Evolutionary conservation across 2,888 invertebrate species (phyloP), one percentile per base, ranked within the genome.

Genomic region (Drosophila subquinaria): DNA sequence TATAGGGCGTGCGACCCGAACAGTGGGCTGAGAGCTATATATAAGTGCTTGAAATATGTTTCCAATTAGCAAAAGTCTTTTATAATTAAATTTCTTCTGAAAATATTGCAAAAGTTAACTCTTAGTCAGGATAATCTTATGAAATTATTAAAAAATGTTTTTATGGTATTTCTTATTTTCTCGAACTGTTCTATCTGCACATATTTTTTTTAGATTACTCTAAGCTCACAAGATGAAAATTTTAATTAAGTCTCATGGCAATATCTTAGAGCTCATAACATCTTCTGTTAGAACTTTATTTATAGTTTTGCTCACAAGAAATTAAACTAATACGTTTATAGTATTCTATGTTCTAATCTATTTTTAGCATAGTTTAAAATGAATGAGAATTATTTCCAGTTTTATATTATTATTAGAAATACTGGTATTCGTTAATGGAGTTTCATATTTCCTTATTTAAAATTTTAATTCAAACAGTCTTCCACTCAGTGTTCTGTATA

Each of bases 1-100:
- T 36, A 53, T 64, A 51, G 40, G 73, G 68, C 75, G 76, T 67
- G 65, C 36, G 76, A 75, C 71, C 36, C 6, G 53, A n/a, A 87
- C 70, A 84, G 85, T 87, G 70, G 82, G 42, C 47, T 11, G 9
- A 5, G 6, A 13, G 6, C 50, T 4, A 43, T 45, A 0, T 35
- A 35, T 47, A 64, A 47, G 1, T 27, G 5, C 8, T 27, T 8
- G 0, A 72, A 42, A 45, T 33, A 4, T n/a, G 0, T 3, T 8
- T 0, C 0, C 6, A 50, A 53, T 38, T 61, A n/a, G 9, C n/a
- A 45, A 13, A 6, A 11, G 8, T n/a, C 8, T 0, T 11, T 27
- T 5, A 1, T 15, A n/a, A 40, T n/a, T 20, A 33, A 6, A 1
- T 11, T 15, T 10, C 5, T 23, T 55, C 8, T 17, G 1, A 6